These are phyloP conservation scores for Rhopilema esculentum DNA, from an alignment of 30 jellyfish, hydroid and myxozoan species.

Conservation along the genomic window DNA sequence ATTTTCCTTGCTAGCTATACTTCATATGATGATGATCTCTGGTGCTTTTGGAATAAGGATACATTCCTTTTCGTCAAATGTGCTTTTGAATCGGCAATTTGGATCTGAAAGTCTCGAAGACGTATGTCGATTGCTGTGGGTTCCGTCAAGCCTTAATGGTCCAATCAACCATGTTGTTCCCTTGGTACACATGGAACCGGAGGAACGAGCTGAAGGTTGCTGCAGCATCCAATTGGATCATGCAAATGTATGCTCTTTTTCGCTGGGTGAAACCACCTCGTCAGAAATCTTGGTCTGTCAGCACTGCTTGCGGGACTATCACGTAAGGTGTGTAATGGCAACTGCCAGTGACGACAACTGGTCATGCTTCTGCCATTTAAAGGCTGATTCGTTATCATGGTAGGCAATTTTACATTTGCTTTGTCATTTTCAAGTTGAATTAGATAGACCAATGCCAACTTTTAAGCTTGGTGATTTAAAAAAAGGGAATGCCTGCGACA, in stretches of 20 bases:
- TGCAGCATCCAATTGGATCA: neutral
- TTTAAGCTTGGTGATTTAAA: neutral
- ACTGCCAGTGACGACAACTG: neutral
- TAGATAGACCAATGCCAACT: neutral
- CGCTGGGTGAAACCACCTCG: neutral
- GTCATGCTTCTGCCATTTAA: neutral
- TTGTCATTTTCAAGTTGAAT: neutral
- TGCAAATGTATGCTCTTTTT: neutral
- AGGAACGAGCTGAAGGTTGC: neutral
- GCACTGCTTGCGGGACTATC: neutral
- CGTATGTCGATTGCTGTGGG: neutral
- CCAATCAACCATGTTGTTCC: neutral
- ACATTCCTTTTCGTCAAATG: neutral
- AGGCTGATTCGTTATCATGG: neutral
- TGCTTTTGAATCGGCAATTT: neutral
- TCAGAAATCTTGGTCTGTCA: neutral
- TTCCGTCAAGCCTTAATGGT: neutral
- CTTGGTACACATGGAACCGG: neutral
- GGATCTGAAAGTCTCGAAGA: neutral
- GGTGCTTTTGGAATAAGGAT: neutral
- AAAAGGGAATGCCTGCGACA: neutral
- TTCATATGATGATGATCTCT: neutral
- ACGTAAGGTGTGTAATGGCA: neutral
- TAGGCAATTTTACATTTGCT: neutral
- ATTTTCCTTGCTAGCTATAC: neutral